These are phyloP conservation scores for Sphenopsis melanotis DNA, from an alignment of 2,797 vertebrate genomes.

Conservation along the genomic window DNA sequence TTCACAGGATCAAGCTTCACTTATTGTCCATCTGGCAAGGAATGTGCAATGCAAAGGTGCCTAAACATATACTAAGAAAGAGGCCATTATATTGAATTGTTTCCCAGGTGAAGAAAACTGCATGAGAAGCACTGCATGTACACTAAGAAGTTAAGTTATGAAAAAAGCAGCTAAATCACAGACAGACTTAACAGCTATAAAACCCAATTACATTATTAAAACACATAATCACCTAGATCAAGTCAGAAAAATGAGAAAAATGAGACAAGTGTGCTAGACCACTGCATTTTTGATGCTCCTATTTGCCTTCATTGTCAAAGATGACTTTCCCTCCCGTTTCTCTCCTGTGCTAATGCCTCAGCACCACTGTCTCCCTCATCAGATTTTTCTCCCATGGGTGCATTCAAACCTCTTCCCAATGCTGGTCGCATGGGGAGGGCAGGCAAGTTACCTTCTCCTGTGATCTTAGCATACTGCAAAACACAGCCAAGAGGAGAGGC, in stretches of 20 bases:
- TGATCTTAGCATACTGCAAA: not conserved
- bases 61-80: not conserved
- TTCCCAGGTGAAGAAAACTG: not conserved
- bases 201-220: not conserved
- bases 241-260: not conserved
- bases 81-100: not conserved
- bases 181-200: not conserved
- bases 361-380: rapidly evolving
- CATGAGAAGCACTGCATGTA: not conserved
- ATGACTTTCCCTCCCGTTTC: not conserved
- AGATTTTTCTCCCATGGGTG: not conserved
- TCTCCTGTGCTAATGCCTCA: not conserved
- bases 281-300: not conserved
- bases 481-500: not conserved
- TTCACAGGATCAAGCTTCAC: not conserved
- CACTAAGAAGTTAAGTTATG: not conserved
- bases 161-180: not conserved
- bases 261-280: not conserved
- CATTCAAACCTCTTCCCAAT: not conserved
- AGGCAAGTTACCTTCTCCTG: not conserved
- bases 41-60: not conserved
- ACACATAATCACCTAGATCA: not conserved
- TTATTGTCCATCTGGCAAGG: not conserved
- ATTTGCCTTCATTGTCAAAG: not conserved
- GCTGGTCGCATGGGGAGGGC: not conserved